phyloP scores from a whole-genome alignment of 2,888 invertebrate species.

The Miltochrista miniata region DNA sequence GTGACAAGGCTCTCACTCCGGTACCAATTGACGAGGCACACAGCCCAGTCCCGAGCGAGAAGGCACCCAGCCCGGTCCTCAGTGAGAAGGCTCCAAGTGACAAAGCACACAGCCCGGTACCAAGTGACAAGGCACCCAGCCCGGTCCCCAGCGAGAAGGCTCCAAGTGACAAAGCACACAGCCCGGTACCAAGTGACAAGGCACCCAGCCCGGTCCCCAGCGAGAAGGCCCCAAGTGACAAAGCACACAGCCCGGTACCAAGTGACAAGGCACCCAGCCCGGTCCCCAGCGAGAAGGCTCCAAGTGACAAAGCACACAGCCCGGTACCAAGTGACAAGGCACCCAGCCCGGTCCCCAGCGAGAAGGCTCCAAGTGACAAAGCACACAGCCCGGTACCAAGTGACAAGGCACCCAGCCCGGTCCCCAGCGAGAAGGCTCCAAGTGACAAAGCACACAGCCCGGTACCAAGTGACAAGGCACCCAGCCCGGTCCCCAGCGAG shows the following conservation, averaged over 20 bases:
- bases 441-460: neutral
- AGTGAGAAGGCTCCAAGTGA: neutral
- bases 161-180: slow-evolving; percentile 5
- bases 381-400: neutral
- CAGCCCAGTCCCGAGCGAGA: neutral
- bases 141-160: slow-evolving; percentile 3
- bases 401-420: neutral
- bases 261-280: slow-evolving; percentile 8
- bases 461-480: neutral
- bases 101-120: slow-evolving; percentile 8
- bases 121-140: neutral
- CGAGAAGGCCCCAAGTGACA: slow-evolving; percentile 2
- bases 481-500: neutral
- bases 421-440: slow-evolving; percentile 5
- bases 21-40: neutral
- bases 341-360: neutral
- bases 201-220: slow-evolving; percentile 4
- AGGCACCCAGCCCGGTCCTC: neutral
- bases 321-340: slow-evolving; percentile 6
- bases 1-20: neutral
- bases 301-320: slow-evolving; percentile 3
- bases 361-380: neutral
- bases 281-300: neutral
- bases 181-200: neutral
- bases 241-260: neutral